Base-by-base conservation (phyloP, 2,888 invertebrate genomes). In the Pristionchus mayeri region DNA sequence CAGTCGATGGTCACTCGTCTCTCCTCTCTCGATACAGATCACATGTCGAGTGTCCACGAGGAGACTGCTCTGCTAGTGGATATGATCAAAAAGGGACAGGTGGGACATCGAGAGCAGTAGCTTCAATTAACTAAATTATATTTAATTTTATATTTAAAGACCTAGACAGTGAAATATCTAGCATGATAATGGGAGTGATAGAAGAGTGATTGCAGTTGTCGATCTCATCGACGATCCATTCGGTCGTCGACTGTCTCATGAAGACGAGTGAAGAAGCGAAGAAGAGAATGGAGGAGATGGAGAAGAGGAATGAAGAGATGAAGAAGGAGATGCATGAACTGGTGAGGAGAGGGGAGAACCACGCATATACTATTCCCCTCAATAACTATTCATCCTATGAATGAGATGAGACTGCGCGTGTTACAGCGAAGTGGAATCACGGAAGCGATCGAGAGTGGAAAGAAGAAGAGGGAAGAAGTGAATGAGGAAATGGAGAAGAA, bases 271-370 rank as follows among this genome's bases (percentile, higher is more conserved):
- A 37, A 4, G 80, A 37, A 40, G 80, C 37, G 30, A 44, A 24
- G 21, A 80, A 18, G 11, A 57, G n/a, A 57, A 57, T 80, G 2
- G 80, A 52, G 27, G 57, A 57, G 57, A 80, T 54, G n/a, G 80
- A 80, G 54, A 54, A 80, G 34, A 54, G 2, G 57, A 80, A 52
- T 57, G 40, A 80, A 21, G 37, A 54, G 21, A 50, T 78, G 78
- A 78, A 50, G 24, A 78, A 78, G 78, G 78, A 78, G 30, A 78
- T 78, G 50, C 50, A 78, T 0, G 18, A 24, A 48, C 30, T 48
- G 48, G 78, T 71, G 37, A 71, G 67, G 21, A 24, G 48, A 16
- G 27, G 34, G 40, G 18, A 7, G 27, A 16, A n/a, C n/a, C n/a
- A n/a, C n/a, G n/a, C n/a, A n/a, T n/a, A n/a, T n/a, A n/a, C n/a